A percentile compares a stretch with the other conserved stretches of the same genome.
These are phyloP conservation scores for Stenoptilia bipunctidactyla DNA, from an alignment of 2,888 invertebrate species.

Conservation along the genomic window DNA sequence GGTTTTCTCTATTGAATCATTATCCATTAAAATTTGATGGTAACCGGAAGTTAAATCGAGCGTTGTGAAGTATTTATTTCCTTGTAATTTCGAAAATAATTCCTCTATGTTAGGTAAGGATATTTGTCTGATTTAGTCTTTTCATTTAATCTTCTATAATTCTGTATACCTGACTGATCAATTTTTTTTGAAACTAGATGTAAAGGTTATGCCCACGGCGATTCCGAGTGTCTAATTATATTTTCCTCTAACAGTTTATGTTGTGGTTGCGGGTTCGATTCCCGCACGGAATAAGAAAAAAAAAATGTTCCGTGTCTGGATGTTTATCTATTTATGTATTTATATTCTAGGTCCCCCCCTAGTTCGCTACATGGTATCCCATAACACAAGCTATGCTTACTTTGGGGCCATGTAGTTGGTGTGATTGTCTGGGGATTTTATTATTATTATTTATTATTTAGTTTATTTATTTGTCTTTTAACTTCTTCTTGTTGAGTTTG, in stretches of 20 bases:
- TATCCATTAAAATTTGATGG: constrained; percentile 14
- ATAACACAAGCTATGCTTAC: too few relatives aligned
- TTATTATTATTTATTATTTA: too few relatives aligned
- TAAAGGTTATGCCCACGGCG: background rate
- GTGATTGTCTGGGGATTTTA: too few relatives aligned
- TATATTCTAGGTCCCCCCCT: too few relatives aligned
- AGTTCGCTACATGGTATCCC: too few relatives aligned
- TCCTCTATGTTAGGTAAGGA: constrained; percentile 3
- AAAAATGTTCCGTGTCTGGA: too few relatives aligned
- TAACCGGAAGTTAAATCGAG: constrained; percentile 12
- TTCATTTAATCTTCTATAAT: constrained; percentile 5
- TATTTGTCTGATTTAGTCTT: constrained; percentile 4
- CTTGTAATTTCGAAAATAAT: constrained; percentile 9
- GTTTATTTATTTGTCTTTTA: constrained; percentile 1
- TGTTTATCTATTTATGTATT: too few relatives aligned
- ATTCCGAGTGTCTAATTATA: background rate
- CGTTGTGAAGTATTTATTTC: constrained; percentile 2
- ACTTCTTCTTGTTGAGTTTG: constrained; percentile 4
- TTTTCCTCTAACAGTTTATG: constrained; percentile 1
- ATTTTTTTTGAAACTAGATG: constrained; percentile 8
- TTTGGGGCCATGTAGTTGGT: too few relatives aligned
- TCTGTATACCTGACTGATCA: constrained; percentile 6
- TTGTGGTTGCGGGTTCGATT: too few relatives aligned
- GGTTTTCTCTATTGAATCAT: constrained; percentile 10
- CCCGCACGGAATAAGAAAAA: too few relatives aligned